Evolutionary conservation across 1,140 invertebrate genomes (phyloP).

Genomic region (Archegozetes longisetosus): DNA sequence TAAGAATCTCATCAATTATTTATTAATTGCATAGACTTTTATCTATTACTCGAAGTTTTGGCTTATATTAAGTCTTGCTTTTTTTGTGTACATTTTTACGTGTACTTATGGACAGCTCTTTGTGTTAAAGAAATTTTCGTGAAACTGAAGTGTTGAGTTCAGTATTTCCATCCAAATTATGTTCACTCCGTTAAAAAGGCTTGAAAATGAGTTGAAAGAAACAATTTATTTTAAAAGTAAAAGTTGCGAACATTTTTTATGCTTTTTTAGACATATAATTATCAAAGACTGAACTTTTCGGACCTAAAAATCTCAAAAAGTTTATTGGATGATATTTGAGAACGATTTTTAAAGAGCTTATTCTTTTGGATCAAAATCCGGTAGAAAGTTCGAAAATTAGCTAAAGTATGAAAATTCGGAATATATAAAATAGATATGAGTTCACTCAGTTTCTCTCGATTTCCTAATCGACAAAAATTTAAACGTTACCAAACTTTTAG

Average conservation of each 20-base stretch:
- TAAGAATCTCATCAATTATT: too few relatives aligned
- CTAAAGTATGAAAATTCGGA: too few relatives aligned
- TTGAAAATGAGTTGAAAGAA: neutral
- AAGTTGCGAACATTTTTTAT: neutral
- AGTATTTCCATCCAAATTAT: slow-evolving; percentile 23
- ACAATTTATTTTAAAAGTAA: neutral
- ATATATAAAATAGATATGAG: neutral
- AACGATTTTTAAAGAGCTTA: neutral
- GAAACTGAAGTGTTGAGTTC: slow-evolving; percentile 22
- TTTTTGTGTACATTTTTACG: too few relatives aligned
- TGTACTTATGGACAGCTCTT: slow-evolving; percentile 8
- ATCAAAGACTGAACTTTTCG: neutral
- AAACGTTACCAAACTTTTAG: neutral
- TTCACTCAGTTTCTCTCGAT: neutral
- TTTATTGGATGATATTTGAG: neutral
- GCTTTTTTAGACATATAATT: neutral
- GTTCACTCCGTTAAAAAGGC: slow-evolving; percentile 20
- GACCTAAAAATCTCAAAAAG: neutral
- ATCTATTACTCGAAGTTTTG: too few relatives aligned
- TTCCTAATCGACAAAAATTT: neutral
- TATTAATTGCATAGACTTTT: too few relatives aligned
- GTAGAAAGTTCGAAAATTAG: too few relatives aligned
- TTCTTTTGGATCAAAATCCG: neutral
- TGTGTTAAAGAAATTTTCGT: slow-evolving; percentile 19
- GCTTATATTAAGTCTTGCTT: too few relatives aligned